These are phyloP conservation scores for Cylas formicarius DNA, from an alignment of 1,140 invertebrate species.

Conservation along the genomic window DNA sequence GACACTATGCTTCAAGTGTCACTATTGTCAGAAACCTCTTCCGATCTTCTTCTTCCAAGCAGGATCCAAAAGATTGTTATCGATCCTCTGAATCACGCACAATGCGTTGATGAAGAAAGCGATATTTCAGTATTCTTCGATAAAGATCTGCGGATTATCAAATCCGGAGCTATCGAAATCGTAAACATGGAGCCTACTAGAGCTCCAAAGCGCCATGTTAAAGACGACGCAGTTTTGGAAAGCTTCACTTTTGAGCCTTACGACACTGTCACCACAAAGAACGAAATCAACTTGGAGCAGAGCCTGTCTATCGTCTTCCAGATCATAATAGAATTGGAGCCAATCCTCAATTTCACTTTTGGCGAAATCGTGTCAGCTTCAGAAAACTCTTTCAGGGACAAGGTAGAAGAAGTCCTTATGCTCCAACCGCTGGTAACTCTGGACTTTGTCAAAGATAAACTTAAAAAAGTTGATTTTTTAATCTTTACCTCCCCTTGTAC, in stretches of 20 bases:
- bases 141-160: constrained; percentile 51
- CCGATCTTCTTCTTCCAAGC: constrained; percentile 79
- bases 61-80: constrained; percentile 72
- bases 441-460: constrained; percentile 54
- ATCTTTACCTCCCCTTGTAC: not conserved
- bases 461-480: constrained; percentile 3
- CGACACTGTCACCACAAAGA: constrained; percentile 45
- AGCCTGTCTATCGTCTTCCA: constrained; percentile 60
- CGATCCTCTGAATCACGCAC: constrained; percentile 63
- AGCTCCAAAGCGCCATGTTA: constrained; percentile 71
- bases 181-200: constrained; percentile 82
- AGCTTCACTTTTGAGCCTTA: constrained; percentile 78
- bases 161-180: constrained; percentile 80
- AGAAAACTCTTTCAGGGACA: constrained; percentile 55
- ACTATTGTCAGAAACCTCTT: constrained; percentile 64
- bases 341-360: constrained; percentile 61
- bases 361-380: constrained; percentile 61
- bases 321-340: constrained; percentile 65
- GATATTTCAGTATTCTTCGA: constrained; percentile 20
- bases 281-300: constrained; percentile 53
- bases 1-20: constrained; percentile 91
- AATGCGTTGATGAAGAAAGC: constrained; percentile 36
- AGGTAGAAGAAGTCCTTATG: constrained; percentile 52
- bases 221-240: constrained; percentile 70
- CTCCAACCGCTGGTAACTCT: constrained; percentile 55